Conservation (phyloP, 2,888 invertebrate species). For the Drosophila robusta region DNA sequence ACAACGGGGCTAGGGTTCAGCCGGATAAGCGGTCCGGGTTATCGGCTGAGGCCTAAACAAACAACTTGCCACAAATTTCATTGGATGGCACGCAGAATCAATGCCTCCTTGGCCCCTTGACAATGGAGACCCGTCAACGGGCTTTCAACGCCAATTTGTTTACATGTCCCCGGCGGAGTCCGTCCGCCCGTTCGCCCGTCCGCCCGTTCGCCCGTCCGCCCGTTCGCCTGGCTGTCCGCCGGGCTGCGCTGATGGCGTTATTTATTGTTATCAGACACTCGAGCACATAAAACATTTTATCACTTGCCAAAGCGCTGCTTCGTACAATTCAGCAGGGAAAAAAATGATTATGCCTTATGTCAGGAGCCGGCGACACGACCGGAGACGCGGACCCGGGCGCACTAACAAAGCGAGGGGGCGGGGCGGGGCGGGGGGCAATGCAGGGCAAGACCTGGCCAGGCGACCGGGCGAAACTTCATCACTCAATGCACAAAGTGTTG, state of each 20-base stretch:
- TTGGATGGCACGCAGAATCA: conserved; percentile 42
- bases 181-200: conserved; percentile 33
- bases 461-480: conserved; percentile 60
- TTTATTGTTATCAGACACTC: conserved; percentile 80
- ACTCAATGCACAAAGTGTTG: conserved; percentile 67
- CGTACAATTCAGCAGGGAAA: conserved; percentile 32
- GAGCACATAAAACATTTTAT: conserved; percentile 77
- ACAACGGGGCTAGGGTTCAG: conserved; percentile 28
- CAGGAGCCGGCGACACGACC: conserved; percentile 47
- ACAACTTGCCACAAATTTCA: conserved; percentile 62
- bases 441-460: conserved; percentile 18
- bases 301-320: conserved; percentile 61
- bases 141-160: conserved; percentile 76
- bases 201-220: background rate
- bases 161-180: conserved; percentile 59
- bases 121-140: conserved; percentile 59
- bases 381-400: conserved; percentile 14
- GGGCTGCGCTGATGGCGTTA: conserved; percentile 71
- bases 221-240: conserved; percentile 31
- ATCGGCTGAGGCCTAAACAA: conserved; percentile 55
- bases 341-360: conserved; percentile 62
- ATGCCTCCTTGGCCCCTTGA: conserved; percentile 29
- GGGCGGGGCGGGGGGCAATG: background rate
- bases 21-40: conserved; percentile 3
- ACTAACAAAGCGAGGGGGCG: conserved; percentile 2